A percentile compares a stretch with the other conserved stretches of the same genome.
phyloP scores from a whole-genome alignment of 2,888 invertebrate genomes.

The Cryptocephalus primarius region DNA sequence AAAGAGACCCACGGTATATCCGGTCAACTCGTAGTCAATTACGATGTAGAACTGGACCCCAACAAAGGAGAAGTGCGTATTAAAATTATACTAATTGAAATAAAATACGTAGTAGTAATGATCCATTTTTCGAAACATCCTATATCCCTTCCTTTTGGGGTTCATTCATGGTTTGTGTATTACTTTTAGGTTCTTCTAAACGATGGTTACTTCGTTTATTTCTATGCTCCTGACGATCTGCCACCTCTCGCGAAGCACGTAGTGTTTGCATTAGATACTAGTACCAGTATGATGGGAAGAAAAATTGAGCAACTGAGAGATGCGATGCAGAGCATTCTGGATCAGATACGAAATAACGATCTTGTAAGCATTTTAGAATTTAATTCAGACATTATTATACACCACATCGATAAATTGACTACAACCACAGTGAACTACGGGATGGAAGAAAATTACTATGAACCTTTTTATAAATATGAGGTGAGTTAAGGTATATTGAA shows the following conservation, averaged over 20 bases:
- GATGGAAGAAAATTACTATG: background rate
- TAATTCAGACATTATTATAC: slow-evolving; percentile 40
- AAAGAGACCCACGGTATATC: slow-evolving; percentile 1
- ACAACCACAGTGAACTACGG: slow-evolving; percentile 18
- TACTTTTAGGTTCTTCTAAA: slow-evolving; percentile 12
- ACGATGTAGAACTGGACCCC: slow-evolving; percentile 9
- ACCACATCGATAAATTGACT: slow-evolving; percentile 39
- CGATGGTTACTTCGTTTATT: slow-evolving; percentile 41
- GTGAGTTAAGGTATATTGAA: background rate
- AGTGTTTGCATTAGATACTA: slow-evolving; percentile 41
- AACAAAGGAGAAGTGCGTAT: slow-evolving; percentile 8
- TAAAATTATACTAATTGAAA: background rate
- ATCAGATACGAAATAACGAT: slow-evolving; percentile 49
- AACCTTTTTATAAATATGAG: slow-evolving; percentile 1
- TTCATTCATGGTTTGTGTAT: background rate
- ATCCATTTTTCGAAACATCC: too few species aligned
- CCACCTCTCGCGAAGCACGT: slow-evolving; percentile 35
- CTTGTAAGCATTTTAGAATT: slow-evolving; percentile 59
- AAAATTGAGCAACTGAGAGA: slow-evolving; percentile 38
- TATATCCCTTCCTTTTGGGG: too few species aligned
- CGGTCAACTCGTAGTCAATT: slow-evolving; percentile 10
- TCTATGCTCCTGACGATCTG: slow-evolving; percentile 36
- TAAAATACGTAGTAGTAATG: too few species aligned
- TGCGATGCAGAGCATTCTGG: slow-evolving; percentile 52
- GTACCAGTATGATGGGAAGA: slow-evolving; percentile 41